Conservation (phyloP, 1,140 invertebrate species). For the Metopolophium dirhodum region DNA sequence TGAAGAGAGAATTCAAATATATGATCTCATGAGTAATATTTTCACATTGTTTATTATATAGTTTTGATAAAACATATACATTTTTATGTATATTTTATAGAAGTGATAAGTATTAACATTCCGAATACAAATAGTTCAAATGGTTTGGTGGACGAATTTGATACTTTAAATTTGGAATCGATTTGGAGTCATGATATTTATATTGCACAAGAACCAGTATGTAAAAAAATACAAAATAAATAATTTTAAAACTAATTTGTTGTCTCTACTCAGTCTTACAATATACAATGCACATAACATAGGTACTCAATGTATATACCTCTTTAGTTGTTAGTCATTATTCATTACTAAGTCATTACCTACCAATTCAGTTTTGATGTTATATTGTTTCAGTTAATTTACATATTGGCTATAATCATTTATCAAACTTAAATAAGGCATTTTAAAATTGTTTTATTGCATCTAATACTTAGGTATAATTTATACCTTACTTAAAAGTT, state of each 20-base stretch:
- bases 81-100: neutral
- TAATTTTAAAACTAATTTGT: neutral
- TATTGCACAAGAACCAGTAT: slow-evolving; percentile 47
- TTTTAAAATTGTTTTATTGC: no score
- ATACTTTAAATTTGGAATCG: slow-evolving; percentile 30
- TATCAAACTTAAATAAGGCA: no score
- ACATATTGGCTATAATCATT: neutral
- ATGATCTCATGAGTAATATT: slow-evolving; percentile 7
- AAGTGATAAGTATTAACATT: neutral
- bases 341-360: neutral
- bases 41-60: neutral
- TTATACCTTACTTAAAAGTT: neutral
- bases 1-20: slow-evolving; percentile 74
- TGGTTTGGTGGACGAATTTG: slow-evolving; percentile 16
- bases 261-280: neutral
- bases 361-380: neutral
- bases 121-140: no score
- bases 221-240: neutral
- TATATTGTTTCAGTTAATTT: neutral
- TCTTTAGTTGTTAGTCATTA: neutral
- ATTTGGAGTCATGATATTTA: slow-evolving; percentile 49
- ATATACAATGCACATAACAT: neutral
- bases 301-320: no score
- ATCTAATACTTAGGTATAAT: no score
- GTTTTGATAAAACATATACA: neutral